These are phyloP conservation scores for Gavia stellata DNA, from an alignment of 2,113 vertebrate species.

Conservation along the genomic window DNA sequence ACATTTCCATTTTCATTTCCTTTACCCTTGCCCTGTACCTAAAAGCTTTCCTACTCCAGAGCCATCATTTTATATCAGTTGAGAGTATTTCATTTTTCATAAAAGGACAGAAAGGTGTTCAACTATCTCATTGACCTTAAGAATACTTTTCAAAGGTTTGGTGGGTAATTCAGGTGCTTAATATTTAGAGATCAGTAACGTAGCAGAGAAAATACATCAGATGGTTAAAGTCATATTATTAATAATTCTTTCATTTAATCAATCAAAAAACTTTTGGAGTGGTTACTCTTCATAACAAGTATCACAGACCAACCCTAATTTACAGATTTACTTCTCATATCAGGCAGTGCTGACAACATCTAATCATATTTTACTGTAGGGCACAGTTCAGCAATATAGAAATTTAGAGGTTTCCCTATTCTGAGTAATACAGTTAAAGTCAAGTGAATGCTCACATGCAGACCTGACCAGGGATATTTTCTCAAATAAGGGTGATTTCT, in stretches of 20 bases:
- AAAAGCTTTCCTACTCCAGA: background rate
- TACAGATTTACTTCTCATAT: background rate
- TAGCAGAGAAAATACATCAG: background rate
- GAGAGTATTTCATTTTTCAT: background rate
- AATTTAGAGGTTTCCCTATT: background rate
- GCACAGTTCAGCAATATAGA: background rate
- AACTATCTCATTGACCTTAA: background rate
- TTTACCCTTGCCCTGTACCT: background rate
- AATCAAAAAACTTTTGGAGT: background rate
- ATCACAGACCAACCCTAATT: background rate
- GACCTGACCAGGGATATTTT: background rate
- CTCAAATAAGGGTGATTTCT: background rate
- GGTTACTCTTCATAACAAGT: background rate
- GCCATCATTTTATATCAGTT: background rate
- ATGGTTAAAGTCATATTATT: background rate
- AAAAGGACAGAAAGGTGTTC: background rate
- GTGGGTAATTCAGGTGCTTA: background rate
- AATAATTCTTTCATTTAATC: background rate
- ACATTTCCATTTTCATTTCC: constrained; percentile 18
- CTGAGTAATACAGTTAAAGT: background rate
- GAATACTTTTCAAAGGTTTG: background rate
- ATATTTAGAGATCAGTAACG: background rate
- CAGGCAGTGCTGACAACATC: background rate
- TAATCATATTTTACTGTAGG: background rate
- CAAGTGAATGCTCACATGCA: background rate